Evolutionary conservation across 2,797 vertebrate genomes (phyloP).

Genomic region (Diplodus puntazzo): DNA sequence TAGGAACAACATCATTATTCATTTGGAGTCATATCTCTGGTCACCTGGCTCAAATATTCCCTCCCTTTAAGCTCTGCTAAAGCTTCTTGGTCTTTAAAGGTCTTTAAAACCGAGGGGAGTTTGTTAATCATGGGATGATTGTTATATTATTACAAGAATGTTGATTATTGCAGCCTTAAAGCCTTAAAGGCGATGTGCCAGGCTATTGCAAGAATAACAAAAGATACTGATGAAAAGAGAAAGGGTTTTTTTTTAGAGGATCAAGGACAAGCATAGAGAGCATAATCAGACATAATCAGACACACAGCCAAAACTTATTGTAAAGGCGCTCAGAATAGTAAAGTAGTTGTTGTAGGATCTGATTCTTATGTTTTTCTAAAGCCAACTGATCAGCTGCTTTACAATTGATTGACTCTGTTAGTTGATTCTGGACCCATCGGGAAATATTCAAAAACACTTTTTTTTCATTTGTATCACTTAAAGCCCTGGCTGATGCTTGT

Average conservation of each 20-base stretch:
- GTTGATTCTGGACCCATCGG: neutral
- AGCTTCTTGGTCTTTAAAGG: neutral
- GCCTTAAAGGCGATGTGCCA: neutral
- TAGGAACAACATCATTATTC: neutral
- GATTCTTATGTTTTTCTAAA: too few species aligned
- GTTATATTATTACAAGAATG: neutral
- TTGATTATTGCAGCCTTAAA: neutral
- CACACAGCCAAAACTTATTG: neutral
- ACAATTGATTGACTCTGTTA: neutral
- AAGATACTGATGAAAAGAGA: neutral
- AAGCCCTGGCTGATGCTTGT: constrained; percentile 3
- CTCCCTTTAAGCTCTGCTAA: neutral
- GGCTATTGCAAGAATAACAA: neutral
- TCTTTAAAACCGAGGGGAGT: neutral
- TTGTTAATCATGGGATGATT: too few species aligned
- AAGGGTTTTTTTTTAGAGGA: too few species aligned
- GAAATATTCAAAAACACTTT: neutral
- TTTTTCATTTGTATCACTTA: constrained; percentile 2
- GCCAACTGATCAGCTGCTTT: neutral
- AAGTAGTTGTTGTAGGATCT: neutral
- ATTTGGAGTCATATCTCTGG: neutral
- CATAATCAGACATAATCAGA: neutral
- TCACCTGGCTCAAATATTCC: neutral
- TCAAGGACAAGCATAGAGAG: constrained; percentile 8
- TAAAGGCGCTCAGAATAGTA: neutral